These are phyloP conservation scores for Bombyx mandarina DNA, from an alignment of 1,140 invertebrate species.

Conservation along the genomic window DNA sequence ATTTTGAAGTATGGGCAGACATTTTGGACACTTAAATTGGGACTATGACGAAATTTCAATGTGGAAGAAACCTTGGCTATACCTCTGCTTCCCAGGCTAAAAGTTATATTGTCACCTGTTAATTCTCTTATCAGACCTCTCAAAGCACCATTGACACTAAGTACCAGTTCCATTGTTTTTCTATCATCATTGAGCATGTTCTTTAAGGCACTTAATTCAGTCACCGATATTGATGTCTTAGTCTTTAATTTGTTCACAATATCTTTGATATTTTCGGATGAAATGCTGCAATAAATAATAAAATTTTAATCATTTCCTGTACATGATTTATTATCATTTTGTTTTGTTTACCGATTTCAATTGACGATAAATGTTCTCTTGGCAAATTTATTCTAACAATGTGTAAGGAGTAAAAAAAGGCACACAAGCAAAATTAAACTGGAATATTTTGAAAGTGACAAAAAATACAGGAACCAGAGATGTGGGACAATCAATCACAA, in stretches of 20 bases:
- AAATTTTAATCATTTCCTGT: neutral
- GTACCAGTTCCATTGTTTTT: conserved; percentile 43
- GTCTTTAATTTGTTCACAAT: conserved; percentile 44
- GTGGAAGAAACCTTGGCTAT: too few relatives aligned
- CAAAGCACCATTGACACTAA: conserved; percentile 53
- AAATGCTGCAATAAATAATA: conserved; percentile 27
- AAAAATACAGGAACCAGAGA: too few relatives aligned
- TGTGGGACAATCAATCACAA: too few relatives aligned
- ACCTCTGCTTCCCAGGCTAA: too few relatives aligned
- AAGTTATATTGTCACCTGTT: conserved; percentile 32
- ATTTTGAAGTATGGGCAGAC: too few relatives aligned
- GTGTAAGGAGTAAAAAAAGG: too few relatives aligned
- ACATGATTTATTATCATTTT: neutral
- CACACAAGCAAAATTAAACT: too few relatives aligned
- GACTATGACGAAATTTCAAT: too few relatives aligned
- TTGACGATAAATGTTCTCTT: neutral
- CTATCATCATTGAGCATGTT: conserved; percentile 48
- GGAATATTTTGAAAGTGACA: too few relatives aligned
- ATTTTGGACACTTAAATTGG: too few relatives aligned
- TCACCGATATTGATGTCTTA: conserved; percentile 27
- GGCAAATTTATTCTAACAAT: neutral
- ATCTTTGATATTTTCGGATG: conserved; percentile 21
- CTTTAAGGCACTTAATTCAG: conserved; percentile 45
- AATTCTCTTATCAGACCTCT: conserved; percentile 58
- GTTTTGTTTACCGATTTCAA: neutral